Evolutionary conservation across 2,113 vertebrate species (phyloP).

Genomic region (Brachionichthys hirsutus): DNA sequence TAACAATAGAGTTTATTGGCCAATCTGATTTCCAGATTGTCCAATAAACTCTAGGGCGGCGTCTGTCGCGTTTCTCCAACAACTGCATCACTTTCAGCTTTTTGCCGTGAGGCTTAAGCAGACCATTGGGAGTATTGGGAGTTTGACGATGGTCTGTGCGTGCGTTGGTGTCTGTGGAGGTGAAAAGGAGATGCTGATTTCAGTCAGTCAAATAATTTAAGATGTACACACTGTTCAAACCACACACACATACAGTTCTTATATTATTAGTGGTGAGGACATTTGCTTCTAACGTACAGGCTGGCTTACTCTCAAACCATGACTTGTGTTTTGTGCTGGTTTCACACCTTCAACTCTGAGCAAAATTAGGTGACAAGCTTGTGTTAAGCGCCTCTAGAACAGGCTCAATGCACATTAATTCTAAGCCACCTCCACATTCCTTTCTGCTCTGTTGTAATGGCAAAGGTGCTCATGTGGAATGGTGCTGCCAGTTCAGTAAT

Average conservation of each 20-base stretch:
- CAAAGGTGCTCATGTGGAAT: constrained; percentile 33
- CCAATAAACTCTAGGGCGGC: no score
- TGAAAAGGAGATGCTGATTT: no score
- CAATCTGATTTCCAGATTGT: no score
- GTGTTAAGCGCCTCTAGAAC: constrained; percentile 13
- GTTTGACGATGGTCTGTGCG: background rate
- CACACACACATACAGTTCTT: no score
- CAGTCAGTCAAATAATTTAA: no score
- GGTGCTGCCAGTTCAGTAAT: constrained; percentile 28
- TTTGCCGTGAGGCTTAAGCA: no score
- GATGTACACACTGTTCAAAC: no score
- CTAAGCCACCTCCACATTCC: constrained; percentile 21
- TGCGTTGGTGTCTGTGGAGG: background rate
- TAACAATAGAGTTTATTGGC: no score
- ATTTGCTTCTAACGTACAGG: background rate
- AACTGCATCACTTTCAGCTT: no score
- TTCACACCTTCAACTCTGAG: constrained; percentile 3
- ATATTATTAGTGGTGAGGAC: no score
- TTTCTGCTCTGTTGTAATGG: constrained; percentile 36
- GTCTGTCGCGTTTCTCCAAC: no score
- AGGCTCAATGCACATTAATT: constrained; percentile 15
- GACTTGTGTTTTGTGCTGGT: background rate
- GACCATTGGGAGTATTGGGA: no score
- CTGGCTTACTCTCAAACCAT: background rate
- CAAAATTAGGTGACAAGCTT: constrained; percentile 8